A percentile compares a stretch with the other conserved stretches of the same genome.
Evolutionary conservation across 2,797 vertebrate genomes (phyloP).

Genomic region (Sebastiscus tertius): DNA sequence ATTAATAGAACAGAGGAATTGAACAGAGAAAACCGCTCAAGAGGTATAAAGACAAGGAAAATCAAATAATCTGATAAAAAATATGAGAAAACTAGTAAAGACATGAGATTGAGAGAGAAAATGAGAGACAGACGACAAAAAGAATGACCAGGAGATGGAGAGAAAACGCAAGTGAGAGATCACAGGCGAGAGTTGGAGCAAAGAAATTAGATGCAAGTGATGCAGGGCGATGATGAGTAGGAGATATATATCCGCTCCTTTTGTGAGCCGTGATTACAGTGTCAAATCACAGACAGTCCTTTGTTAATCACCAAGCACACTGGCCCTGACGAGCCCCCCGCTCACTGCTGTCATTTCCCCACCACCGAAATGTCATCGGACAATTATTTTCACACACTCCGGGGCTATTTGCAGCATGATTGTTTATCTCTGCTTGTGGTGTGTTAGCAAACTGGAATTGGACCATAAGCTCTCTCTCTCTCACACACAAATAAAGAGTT

Average conservation of each 20-base stretch:
- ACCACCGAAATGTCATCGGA: constrained; percentile 44
- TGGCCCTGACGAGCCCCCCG: constrained; percentile 20
- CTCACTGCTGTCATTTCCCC: constrained; percentile 31
- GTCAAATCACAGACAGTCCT: constrained; percentile 57
- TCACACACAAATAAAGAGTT: background rate
- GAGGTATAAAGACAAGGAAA: background rate
- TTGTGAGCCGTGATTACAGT: constrained; percentile 64
- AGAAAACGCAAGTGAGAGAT: constrained; percentile 22
- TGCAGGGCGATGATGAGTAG: constrained; percentile 46
- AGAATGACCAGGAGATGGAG: background rate
- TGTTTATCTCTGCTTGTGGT: constrained; percentile 35
- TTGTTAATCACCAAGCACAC: constrained; percentile 50
- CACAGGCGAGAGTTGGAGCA: background rate
- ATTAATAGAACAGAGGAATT: background rate
- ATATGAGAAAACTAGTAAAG: background rate
- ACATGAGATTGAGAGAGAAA: background rate
- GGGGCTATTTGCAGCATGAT: constrained; percentile 22
- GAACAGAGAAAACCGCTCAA: background rate
- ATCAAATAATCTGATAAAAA: background rate
- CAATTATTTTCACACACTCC: constrained; percentile 58
- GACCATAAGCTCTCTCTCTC: constrained; percentile 12
- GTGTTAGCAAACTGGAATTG: constrained; percentile 22
- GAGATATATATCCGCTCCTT: constrained; percentile 45
- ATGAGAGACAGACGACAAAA: background rate
- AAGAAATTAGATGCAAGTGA: constrained; percentile 16